These are phyloP conservation scores for Rhea americana DNA, from an alignment of 2,113 vertebrate genomes.

Conservation along the genomic window DNA sequence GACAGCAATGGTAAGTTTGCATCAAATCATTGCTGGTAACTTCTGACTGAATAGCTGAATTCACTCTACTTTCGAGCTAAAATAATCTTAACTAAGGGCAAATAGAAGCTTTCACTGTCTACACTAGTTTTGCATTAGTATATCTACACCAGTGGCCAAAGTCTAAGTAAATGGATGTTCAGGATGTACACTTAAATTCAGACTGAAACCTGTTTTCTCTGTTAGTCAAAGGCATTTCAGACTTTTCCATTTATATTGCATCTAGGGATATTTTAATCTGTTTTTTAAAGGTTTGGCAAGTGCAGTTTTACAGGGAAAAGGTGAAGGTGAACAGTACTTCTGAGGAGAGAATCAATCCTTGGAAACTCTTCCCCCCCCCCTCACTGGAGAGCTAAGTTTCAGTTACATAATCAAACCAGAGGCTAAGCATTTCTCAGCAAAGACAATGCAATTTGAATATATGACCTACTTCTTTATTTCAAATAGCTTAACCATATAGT, in stretches of 20 bases:
- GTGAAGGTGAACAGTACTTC: background rate
- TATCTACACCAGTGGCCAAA: background rate
- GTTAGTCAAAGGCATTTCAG: background rate
- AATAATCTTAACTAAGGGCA: background rate
- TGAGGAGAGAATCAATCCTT: background rate
- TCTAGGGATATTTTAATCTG: background rate
- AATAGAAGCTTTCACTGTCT: background rate
- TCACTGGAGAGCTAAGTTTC: background rate
- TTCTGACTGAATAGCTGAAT: background rate
- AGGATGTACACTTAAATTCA: background rate
- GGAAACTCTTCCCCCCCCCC: too few relatives aligned
- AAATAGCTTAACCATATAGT: background rate
- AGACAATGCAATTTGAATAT: background rate
- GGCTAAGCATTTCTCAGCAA: background rate
- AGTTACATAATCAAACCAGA: background rate
- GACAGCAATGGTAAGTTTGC: background rate
- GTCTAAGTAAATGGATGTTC: background rate
- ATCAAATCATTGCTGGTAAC: background rate
- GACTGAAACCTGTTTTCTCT: background rate
- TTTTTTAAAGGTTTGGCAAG: conserved; percentile 10
- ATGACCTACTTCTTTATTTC: background rate
- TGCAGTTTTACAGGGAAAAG: background rate
- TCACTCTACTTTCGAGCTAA: background rate
- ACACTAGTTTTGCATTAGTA: background rate
- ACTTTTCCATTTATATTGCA: background rate